Base-by-base conservation (phyloP, 2,888 invertebrate genomes). In the Drosophila antonietae region DNA sequence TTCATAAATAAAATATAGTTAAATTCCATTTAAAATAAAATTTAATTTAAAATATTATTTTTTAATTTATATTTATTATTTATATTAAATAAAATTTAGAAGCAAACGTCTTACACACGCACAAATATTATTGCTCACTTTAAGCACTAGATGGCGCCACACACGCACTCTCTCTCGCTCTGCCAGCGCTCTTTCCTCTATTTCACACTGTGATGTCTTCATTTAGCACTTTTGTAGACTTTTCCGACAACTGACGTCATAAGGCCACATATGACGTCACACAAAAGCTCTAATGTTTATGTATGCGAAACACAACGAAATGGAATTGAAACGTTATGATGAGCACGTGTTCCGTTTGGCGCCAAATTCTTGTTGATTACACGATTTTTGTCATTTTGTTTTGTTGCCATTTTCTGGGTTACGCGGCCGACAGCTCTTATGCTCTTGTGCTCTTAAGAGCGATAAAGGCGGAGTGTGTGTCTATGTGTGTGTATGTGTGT, bases 231-330 rank as follows among this genome's bases (percentile, higher is more conserved):
- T 47, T 51, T 83, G 88, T 78, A 83, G 83, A 88, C 56, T 78
- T 75, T 51, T 15, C 5, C 14, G 0, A 3, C 49, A 57, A 37
- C 63, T 88, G 86, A 83, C 83, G 84, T 88, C 86, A 86, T 81
- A 64, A 71, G 75, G 81, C 33, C 81, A 56, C 51, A 51, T 3
- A 71, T 84, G 85, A 85, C 87, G 80, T 87, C 89, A 89, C 78
- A 81, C 65, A 84, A 89, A 86, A 84, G 84, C 84, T 84, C 53
- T 65, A 73, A 55, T 84, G 81, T 81, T 84, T 88, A 84, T 81
- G 80, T 67, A 79, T 58, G 69, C 44, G 78, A 76, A 73, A 65
- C 58, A 69, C 47, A 70, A 73, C 64, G 59, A 28, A 64, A 55
- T 61, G 78, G 78, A 74, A 78, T 31, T 14, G 75, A 68, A 75